Conservation (phyloP, 2,113 vertebrate species). For the Anhinga rufa region DNA sequence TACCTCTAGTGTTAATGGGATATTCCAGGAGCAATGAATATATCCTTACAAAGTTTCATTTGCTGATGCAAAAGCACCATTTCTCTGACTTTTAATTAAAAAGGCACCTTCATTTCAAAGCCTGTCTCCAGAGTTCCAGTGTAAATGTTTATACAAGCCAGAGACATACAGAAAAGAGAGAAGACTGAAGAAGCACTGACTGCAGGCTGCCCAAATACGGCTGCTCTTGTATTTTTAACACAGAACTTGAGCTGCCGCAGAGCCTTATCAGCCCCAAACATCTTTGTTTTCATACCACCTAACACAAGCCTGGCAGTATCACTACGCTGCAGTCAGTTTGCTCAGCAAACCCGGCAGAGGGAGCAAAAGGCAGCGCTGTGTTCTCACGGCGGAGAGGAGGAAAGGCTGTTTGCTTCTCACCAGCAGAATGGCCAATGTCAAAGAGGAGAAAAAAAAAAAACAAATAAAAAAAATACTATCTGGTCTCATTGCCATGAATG, state of each 20-base stretch:
- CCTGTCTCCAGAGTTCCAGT: constrained; percentile 1
- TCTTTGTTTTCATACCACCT: neutral
- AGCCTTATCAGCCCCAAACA: constrained; percentile 31
- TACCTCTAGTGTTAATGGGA: neutral
- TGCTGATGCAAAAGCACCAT: neutral
- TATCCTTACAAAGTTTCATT: neutral
- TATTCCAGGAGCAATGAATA: neutral
- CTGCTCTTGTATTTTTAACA: constrained; percentile 5
- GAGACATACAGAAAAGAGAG: neutral
- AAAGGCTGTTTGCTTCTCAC: neutral
- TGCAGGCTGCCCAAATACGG: constrained; percentile 1
- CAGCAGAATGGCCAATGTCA: neutral
- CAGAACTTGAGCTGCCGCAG: neutral
- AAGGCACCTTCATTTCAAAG: constrained; percentile 29
- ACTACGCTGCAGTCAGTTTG: neutral
- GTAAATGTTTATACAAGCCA: constrained; percentile 46
- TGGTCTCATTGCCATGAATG: neutral
- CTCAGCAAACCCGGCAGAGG: neutral
- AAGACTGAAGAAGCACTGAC: neutral
- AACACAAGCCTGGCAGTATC: neutral
- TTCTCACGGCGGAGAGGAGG: neutral
- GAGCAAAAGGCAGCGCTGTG: neutral
- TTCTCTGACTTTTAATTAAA: constrained; percentile 23
- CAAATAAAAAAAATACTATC: neutral
- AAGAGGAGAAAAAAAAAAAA: neutral